Percentiles rank a stretch among this genome's conserved stretches.
Evolutionary conservation across 1,140 invertebrate species (phyloP).

Genomic region (Drosophila pseudoananassae): DNA sequence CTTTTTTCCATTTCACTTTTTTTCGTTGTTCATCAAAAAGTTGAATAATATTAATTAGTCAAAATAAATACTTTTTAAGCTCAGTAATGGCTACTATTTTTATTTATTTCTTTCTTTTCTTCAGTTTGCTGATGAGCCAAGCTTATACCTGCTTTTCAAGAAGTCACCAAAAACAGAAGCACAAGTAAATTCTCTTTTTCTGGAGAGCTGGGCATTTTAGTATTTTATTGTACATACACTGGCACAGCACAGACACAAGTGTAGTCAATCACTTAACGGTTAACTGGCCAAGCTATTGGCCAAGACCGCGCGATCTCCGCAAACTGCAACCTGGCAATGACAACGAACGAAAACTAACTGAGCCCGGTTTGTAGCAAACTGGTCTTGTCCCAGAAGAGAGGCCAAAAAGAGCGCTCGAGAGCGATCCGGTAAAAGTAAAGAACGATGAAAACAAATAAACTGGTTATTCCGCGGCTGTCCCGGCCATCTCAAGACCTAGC

Average conservation of each 20-base stretch:
- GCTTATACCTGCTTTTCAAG: background rate
- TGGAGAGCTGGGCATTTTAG: background rate
- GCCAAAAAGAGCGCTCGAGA: background rate
- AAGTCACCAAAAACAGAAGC: background rate
- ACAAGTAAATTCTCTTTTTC: background rate
- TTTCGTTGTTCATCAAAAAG: too few species aligned
- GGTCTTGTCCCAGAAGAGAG: slow-evolving; percentile 1
- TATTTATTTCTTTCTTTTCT: too few species aligned
- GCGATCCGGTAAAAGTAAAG: background rate
- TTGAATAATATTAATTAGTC: too few species aligned
- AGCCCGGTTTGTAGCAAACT: background rate
- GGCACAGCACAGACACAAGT: background rate
- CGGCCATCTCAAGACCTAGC: background rate
- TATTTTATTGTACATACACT: background rate
- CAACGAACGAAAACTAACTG: background rate
- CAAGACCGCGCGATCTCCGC: background rate
- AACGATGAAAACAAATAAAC: background rate
- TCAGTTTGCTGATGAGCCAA: too few species aligned
- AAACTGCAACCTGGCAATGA: background rate
- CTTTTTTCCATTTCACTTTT: too few species aligned
- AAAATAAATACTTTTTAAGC: too few species aligned
- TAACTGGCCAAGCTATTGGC: background rate
- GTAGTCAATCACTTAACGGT: background rate
- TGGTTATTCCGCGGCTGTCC: background rate
- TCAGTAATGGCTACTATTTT: too few species aligned